Base-by-base conservation (phyloP, 2,888 invertebrate genomes). In the Ligdia adustata region DNA sequence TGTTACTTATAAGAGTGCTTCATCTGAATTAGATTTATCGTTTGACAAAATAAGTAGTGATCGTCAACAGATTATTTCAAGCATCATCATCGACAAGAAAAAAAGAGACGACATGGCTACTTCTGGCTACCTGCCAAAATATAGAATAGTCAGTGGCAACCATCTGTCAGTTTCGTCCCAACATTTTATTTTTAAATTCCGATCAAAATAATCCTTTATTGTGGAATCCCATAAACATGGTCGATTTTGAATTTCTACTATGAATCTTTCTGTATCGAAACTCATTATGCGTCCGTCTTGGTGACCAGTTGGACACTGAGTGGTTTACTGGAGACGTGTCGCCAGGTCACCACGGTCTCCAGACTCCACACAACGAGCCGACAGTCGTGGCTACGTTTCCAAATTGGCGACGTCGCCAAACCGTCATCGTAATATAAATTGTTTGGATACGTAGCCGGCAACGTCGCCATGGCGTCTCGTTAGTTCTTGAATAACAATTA, bases 341-440 rank as follows among this genome's bases (percentile, higher is more conserved):
- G 1, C 24, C 24, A 32, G 16, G 15, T 24, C 24, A 9, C 12
- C 5, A 27, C 27, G 4, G 20, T 20, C 16, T 16, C 11, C 33
- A 33, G 33, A 32, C 9, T 13, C 16, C 32, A 24, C 24, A 6
- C 24, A 18, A 9, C n/a, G 40, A 43, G 15, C 40, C 6, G 46
- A 20, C 9, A 14, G 7, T 31, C 9, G 28, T 44, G 41, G 47
- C 46, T 18, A 54, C 40, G 39, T 43, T 47, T 45, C 26, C 27
- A 34, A 34, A 35, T 52, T 49, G 43, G 37, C 49, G 40, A 46
- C 49, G 49, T 42, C 37, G 43, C 46, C 49, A 49, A 18, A 41
- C 41, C 18, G 39, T 46, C 39, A 46, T 52, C 35, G 15, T 7
- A 46, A 43, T 52, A 46, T 38, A 1, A 49, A 45, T n/a, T 32